Evolutionary conservation across 1,140 invertebrate genomes (phyloP).

Genomic region (Aphidius gifuensis): DNA sequence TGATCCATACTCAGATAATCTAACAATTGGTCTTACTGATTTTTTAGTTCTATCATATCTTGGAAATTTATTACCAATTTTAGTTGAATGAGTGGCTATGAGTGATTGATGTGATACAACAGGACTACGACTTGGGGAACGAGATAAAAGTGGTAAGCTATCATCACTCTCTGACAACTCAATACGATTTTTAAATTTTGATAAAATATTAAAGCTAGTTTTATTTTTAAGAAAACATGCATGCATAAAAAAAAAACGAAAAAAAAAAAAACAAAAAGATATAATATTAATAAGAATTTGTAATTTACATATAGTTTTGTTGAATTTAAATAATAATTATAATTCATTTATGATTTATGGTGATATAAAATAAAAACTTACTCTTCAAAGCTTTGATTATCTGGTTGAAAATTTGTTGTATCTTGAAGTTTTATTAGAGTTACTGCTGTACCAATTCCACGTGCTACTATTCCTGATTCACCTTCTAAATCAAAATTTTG

Average conservation of each 20-base stretch:
- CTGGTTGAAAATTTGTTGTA: conserved; percentile 41
- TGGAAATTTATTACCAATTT: conserved; percentile 34
- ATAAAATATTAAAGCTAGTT: conserved; percentile 41
- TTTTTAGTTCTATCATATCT: conserved; percentile 28
- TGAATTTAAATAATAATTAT: neutral
- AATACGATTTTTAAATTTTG: conserved; percentile 35
- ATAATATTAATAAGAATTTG: neutral
- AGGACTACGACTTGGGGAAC: conserved; percentile 26
- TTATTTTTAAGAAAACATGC: conserved; percentile 25
- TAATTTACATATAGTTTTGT: neutral
- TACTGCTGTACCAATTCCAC: conserved; percentile 90
- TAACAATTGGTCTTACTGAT: conserved; percentile 24
- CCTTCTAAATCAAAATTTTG: conserved; percentile 97
- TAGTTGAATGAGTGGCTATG: conserved; percentile 23
- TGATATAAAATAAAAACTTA: conserved; percentile 52
- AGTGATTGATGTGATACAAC: conserved; percentile 17
- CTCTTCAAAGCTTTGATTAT: conserved; percentile 59
- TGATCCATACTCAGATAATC: conserved; percentile 28
- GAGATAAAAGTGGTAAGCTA: conserved; percentile 33
- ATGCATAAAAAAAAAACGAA: conserved; percentile 36
- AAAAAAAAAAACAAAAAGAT: conserved; percentile 25
- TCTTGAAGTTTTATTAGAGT: conserved; percentile 65
- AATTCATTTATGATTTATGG: neutral
- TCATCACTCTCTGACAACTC: conserved; percentile 42
- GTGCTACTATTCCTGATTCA: conserved; percentile 89